Evolutionary conservation across 1,140 invertebrate genomes (phyloP).

Genomic region (Drusus annulatus): DNA sequence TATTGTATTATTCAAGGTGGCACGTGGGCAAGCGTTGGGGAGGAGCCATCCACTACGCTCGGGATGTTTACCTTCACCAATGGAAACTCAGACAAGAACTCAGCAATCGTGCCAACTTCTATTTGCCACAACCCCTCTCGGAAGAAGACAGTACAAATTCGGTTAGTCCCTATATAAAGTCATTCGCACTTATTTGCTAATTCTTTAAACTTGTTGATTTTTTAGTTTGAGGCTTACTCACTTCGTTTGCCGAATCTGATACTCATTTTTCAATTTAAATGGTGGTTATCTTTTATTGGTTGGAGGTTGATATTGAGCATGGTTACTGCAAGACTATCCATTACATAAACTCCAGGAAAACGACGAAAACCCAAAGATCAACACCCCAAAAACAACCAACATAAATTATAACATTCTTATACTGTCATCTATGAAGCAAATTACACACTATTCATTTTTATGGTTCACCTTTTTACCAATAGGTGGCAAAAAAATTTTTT

Average conservation of each 20-base stretch:
- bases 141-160: slow-evolving; percentile 25
- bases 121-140: slow-evolving; percentile 52
- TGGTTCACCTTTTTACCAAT: background rate
- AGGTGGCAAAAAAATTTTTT: background rate
- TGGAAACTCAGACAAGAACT: slow-evolving; percentile 57
- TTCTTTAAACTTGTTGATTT: no score
- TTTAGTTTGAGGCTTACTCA: no score
- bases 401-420: background rate
- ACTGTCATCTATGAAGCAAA: background rate
- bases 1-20: slow-evolving; percentile 46
- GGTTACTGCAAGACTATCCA: no score
- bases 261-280: no score
- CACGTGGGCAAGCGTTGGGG: slow-evolving; percentile 56
- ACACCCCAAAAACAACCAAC: no score
- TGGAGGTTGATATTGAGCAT: no score
- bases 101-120: slow-evolving; percentile 52
- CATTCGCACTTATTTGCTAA: no score
- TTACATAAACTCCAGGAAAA: no score
- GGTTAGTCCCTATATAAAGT: background rate
- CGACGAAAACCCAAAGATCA: no score
- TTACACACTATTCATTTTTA: background rate
- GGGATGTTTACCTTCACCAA: slow-evolving; percentile 56
- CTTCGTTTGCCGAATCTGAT: no score
- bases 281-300: no score
- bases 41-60: slow-evolving; percentile 54